Percentiles rank a stretch among this genome's conserved stretches.
These are phyloP conservation scores for Isaurus tuberculatus DNA, from an alignment of 92 coral and sea anemone species.

Conservation along the genomic window DNA sequence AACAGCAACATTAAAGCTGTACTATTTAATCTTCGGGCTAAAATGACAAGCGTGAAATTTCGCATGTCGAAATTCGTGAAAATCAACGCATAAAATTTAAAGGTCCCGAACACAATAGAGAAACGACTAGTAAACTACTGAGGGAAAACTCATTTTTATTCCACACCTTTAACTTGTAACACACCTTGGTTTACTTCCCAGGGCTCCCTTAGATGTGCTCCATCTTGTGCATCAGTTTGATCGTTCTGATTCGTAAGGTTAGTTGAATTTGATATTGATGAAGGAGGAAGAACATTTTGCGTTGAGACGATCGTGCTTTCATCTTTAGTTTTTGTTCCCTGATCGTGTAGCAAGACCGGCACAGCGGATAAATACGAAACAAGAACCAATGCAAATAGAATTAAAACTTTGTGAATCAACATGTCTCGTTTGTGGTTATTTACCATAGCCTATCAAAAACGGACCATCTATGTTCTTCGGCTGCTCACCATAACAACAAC, in stretches of 20 bases:
- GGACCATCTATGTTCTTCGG: constrained; percentile 34
- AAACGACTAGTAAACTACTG: not conserved
- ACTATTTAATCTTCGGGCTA: not conserved
- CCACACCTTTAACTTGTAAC: constrained; percentile 68
- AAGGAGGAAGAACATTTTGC: not conserved
- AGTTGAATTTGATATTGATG: not conserved
- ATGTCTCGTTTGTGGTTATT: constrained; percentile 57
- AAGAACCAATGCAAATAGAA: constrained; percentile 74
- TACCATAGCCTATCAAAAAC: constrained; percentile 58
- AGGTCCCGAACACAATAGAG: not conserved
- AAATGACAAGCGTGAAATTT: not conserved
- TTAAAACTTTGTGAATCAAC: constrained; percentile 74
- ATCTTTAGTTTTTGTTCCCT: constrained; percentile 64
- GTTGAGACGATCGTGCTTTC: constrained; percentile 47
- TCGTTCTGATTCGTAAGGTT: constrained; percentile 5
- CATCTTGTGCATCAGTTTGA: not conserved
- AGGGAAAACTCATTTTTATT: constrained; percentile 1
- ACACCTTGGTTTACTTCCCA: constrained; percentile 96
- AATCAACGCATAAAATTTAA: not conserved
- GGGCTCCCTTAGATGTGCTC: constrained; percentile 73
- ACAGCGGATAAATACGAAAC: constrained; percentile 79
- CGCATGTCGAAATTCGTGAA: not conserved
- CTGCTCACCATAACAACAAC: not conserved
- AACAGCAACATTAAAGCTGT: not conserved
- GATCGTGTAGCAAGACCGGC: constrained; percentile 74